Base-by-base conservation (phyloP, 2,113 vertebrate genomes). In the Ursus arctos region DNA sequence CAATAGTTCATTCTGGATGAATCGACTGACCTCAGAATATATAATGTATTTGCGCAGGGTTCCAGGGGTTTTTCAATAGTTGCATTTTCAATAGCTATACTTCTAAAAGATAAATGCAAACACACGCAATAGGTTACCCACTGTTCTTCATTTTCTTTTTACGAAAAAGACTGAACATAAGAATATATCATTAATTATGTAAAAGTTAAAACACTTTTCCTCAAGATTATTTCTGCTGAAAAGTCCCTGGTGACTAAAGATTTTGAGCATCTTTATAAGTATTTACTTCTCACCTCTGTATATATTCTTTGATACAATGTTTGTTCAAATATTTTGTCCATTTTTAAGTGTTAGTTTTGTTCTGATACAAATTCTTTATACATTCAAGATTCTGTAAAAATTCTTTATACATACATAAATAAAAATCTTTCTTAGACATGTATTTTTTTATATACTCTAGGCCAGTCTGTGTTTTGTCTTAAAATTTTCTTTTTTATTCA, bases 201-300 rank as follows among this genome's bases (percentile, higher is more conserved):
- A 31, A 94, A 82, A 47, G 14, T 59, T 90, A 43, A 7, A 40
- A 95, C 85, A 59, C 4, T 89, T 12, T 40, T 77, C 28, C 49
- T 92, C 15, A 88, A 88, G 26, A 72, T 36, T 61, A 51, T 67
- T 94, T 85, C 79, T 89, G 49, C 2, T 55, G 31, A 97, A 89
- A 81, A 93, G 8, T 47, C 6, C 31, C 8, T 4, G 16, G 18
- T n/a, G 24, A 69, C 7, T 51, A 77, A 88, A 83, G 10, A 14
- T 65, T 91, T 74, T 33, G 43, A 86, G 8, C 1, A 81, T n/a
- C 13, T 91, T 74, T 81, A 36, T 31, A 19, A 31, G 49, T 43
- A 84, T 26, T 31, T 59, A 74, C 8, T 83, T 94, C 16, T 14
- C 4, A 63, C 49, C 19, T 57, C 15, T 63, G 5, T 49, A 5